Conservation (phyloP, 2,888 invertebrate species). For the Lycophotia porphyrea region DNA sequence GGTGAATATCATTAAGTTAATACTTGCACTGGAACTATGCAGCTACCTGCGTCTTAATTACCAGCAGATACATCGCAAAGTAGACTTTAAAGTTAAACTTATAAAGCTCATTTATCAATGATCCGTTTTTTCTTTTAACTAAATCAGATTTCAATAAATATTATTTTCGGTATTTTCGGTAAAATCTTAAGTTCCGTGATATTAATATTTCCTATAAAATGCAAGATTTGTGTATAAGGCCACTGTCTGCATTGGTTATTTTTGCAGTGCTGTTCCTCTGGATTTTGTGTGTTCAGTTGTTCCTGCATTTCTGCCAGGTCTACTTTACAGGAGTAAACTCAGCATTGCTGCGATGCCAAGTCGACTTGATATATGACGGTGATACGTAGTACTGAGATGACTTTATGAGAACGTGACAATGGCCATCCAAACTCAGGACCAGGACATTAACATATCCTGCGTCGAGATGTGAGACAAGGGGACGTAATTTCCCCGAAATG, state of each 20-base stretch:
- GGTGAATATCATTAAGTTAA: background rate
- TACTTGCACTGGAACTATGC: background rate
- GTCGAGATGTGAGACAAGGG: too few species aligned
- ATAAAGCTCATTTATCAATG: background rate
- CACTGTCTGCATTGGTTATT: background rate
- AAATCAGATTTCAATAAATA: constrained; percentile 2
- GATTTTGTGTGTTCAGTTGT: background rate
- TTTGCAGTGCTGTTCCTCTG: background rate
- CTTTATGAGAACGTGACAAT: too few species aligned
- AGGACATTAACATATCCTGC: too few species aligned
- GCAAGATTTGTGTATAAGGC: background rate
- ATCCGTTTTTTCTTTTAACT: background rate
- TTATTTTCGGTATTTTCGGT: background rate
- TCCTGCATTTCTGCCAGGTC: background rate
- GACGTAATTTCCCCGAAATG: too few species aligned
- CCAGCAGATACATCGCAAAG: background rate
- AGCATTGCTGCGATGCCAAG: too few species aligned
- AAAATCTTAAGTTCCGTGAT: too few species aligned
- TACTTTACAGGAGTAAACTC: too few species aligned
- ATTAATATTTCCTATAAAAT: background rate
- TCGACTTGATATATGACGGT: too few species aligned
- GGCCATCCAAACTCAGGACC: too few species aligned
- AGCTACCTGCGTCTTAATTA: constrained; percentile 5
- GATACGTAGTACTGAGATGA: too few species aligned
- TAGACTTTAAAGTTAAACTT: background rate